Evolutionary conservation across 2,797 vertebrate species (phyloP).

Genomic region (Trachurus trachurus): DNA sequence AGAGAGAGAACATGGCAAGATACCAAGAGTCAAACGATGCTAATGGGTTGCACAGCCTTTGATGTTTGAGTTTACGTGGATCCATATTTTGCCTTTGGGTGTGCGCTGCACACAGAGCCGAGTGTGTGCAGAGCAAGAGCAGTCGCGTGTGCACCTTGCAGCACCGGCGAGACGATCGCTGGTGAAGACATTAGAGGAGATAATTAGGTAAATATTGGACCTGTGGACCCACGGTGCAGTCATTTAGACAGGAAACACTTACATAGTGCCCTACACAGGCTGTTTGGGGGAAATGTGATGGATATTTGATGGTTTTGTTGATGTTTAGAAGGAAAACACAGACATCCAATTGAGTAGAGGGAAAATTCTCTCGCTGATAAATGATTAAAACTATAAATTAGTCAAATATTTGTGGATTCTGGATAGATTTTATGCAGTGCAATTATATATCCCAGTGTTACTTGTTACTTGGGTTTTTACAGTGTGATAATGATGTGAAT

Average conservation of each 20-base stretch:
- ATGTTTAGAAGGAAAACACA: neutral
- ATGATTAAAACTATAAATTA: neutral
- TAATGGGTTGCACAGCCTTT: constrained; percentile 27
- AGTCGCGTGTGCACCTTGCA: neutral
- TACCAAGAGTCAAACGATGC: constrained; percentile 41
- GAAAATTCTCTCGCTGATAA: neutral
- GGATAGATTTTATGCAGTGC: neutral
- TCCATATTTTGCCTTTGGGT: constrained; percentile 7
- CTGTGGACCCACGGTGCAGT: constrained; percentile 10
- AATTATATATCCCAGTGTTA: neutral
- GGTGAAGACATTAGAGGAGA: constrained; percentile 18
- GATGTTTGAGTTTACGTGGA: constrained; percentile 24
- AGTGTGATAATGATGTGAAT: neutral
- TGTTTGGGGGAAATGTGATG: constrained; percentile 4
- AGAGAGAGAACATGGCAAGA: constrained; percentile 21
- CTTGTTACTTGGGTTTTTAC: neutral
- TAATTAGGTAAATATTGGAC: constrained; percentile 33
- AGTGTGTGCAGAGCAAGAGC: neutral
- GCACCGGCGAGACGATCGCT: neutral
- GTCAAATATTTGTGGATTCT: neutral
- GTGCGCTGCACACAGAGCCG: neutral
- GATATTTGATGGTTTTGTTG: constrained; percentile 2
- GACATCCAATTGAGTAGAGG: neutral
- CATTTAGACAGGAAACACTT: constrained; percentile 13
- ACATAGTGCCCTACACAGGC: neutral